These are phyloP conservation scores for Amphibalanus amphitrite DNA, from an alignment of 1,140 invertebrate genomes.

Conservation along the genomic window DNA sequence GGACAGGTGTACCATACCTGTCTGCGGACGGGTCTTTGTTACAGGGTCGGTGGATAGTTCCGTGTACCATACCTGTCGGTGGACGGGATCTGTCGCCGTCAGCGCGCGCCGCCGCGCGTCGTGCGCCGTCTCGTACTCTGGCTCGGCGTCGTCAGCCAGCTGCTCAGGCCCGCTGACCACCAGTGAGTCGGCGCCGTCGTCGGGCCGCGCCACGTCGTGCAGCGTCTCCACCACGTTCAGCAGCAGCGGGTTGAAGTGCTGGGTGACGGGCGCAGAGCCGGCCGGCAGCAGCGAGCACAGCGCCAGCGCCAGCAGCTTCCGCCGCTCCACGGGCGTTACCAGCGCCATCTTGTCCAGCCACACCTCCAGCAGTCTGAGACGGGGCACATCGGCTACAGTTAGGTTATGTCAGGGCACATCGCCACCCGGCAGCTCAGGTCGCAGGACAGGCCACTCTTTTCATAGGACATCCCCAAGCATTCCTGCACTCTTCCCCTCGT, in stretches of 20 bases:
- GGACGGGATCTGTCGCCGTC: conserved; percentile 45
- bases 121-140: conserved; percentile 17
- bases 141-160: conserved; percentile 13
- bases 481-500: no score
- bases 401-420: no score
- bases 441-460: no score
- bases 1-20: conserved; percentile 2
- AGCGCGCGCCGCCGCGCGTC: conserved; percentile 37
- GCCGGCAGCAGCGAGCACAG: conserved; percentile 38
- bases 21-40: conserved; percentile 12
- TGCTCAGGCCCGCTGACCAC: conserved; percentile 17
- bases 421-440: no score
- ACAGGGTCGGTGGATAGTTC: background rate
- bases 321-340: conserved; percentile 53
- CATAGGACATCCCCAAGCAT: no score
- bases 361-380: conserved; percentile 48
- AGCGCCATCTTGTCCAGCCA: conserved; percentile 64
- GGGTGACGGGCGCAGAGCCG: conserved; percentile 34
- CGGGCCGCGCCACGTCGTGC: conserved; percentile 61
- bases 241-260: conserved; percentile 55
- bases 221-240: conserved; percentile 61
- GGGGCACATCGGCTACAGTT: conserved; percentile 35
- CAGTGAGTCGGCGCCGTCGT: conserved; percentile 37
- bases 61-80: conserved; percentile 25
- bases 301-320: conserved; percentile 64